These are phyloP conservation scores for Phenacoccus solenopsis DNA, from an alignment of 1,140 invertebrate species.

Conservation along the genomic window DNA sequence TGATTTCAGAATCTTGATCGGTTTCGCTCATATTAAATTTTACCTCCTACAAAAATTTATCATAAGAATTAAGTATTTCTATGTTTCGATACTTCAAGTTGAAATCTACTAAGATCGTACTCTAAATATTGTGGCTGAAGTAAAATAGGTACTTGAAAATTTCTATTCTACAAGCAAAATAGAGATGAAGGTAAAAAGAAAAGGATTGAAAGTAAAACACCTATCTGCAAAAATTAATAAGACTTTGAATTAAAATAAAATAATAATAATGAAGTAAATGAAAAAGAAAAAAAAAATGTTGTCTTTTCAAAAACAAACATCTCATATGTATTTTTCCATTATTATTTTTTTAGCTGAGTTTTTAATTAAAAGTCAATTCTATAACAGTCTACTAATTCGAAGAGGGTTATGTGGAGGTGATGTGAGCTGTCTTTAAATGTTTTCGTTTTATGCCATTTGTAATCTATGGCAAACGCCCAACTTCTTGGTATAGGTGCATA, in stretches of 20 bases:
- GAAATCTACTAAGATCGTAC: neutral
- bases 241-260: too few relatives aligned
- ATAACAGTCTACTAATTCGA: neutral
- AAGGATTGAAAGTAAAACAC: too few relatives aligned
- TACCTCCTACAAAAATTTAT: neutral
- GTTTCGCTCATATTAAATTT: neutral
- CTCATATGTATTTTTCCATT: neutral
- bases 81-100: neutral
- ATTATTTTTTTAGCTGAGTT: neutral
- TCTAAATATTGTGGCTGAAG: neutral
- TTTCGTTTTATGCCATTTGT: neutral
- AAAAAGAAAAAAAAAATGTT: neutral
- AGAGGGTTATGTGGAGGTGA: neutral
- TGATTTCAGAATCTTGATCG: constrained; percentile 6
- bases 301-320: neutral
- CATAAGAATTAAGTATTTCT: neutral
- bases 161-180: neutral
- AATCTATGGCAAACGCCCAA: neutral
- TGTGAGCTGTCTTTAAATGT: neutral
- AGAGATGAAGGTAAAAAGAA: too few relatives aligned
- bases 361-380: neutral
- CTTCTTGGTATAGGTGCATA: too few relatives aligned
- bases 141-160: neutral
- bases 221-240: too few relatives aligned
- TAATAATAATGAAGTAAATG: too few relatives aligned